Percentiles rank a stretch among this genome's conserved stretches.
Evolutionary conservation across 2,113 vertebrate species (phyloP).

Genomic region (Eleginops maclovinus): DNA sequence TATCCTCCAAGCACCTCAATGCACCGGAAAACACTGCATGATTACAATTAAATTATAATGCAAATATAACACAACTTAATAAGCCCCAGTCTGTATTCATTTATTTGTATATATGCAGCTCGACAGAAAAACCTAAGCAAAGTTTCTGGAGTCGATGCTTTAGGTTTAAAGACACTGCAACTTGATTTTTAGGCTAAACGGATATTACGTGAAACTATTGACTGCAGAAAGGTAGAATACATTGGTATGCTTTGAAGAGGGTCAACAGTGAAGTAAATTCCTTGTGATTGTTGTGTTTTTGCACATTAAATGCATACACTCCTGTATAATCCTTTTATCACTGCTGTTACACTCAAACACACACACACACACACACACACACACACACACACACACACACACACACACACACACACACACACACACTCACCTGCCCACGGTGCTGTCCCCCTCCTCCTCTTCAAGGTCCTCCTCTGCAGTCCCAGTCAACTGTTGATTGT

Average conservation of each 20-base stretch:
- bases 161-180: neutral
- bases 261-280: neutral
- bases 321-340: neutral
- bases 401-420: neutral
- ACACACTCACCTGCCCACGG: neutral
- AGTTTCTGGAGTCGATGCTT: too few species aligned
- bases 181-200: neutral
- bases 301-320: neutral
- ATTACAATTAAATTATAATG: neutral
- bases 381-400: conserved; percentile 2
- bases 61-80: neutral
- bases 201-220: neutral
- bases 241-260: neutral
- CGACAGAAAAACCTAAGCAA: too few species aligned
- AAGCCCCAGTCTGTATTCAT: neutral
- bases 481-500: conserved; percentile 48
- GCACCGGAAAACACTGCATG: neutral
- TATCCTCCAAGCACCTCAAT: neutral
- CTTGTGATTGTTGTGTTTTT: neutral
- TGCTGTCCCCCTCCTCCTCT: conserved; percentile 2
- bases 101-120: neutral
- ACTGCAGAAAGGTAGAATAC: neutral
- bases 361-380: neutral
- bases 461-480: conserved; percentile 31
- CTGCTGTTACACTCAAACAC: conserved; percentile 2